These are phyloP conservation scores for Mactromeris polynyma DNA, from an alignment of 2,888 invertebrate species.

Conservation along the genomic window DNA sequence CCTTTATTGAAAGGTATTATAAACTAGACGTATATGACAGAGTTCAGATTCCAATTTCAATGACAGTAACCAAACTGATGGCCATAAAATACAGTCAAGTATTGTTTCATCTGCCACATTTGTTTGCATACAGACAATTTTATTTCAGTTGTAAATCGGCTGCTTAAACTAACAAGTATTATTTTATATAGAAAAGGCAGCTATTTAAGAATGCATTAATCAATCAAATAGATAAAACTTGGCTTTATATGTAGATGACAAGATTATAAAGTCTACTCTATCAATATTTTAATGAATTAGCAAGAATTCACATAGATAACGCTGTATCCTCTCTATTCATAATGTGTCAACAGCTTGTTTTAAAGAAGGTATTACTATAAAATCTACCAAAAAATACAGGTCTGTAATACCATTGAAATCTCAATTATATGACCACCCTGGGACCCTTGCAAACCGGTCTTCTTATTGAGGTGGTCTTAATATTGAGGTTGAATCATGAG, in stretches of 20 bases:
- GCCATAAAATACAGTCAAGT: constrained; percentile 3
- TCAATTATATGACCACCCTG: too few relatives aligned
- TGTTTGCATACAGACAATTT: neutral
- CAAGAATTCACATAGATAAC: constrained; percentile 9
- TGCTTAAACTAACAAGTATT: neutral
- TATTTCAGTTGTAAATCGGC: neutral
- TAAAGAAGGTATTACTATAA: neutral
- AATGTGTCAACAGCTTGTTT: neutral
- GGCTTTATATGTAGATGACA: constrained; percentile 4
- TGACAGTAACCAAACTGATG: neutral
- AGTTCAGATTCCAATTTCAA: neutral
- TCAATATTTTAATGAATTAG: constrained; percentile 9
- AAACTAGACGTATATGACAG: neutral
- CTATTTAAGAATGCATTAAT: constrained; percentile 9
- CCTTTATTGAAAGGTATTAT: neutral
- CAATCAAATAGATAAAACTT: constrained; percentile 13
- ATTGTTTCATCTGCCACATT: neutral
- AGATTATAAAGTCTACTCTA: neutral
- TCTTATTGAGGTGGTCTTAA: too few relatives aligned
- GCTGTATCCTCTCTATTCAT: neutral
- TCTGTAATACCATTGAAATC: too few relatives aligned
- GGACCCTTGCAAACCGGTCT: too few relatives aligned
- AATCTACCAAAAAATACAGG: neutral
- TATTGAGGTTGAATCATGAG: too few relatives aligned
- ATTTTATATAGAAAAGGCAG: neutral